These are phyloP conservation scores for Pseudoips prasinana DNA, from an alignment of 2,888 invertebrate genomes.

Conservation along the genomic window DNA sequence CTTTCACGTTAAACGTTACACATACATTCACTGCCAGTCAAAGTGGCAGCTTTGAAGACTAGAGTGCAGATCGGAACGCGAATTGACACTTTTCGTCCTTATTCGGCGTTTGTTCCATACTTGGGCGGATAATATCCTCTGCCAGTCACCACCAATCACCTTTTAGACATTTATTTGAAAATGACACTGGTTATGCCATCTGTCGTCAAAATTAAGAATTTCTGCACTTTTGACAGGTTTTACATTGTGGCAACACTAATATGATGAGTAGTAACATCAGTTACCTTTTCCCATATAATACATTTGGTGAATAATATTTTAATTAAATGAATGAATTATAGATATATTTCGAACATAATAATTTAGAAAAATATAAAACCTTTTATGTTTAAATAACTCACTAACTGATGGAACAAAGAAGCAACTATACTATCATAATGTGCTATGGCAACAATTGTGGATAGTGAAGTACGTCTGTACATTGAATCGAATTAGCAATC, in stretches of 20 bases:
- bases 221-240: slow-evolving; percentile 1
- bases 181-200: slow-evolving; percentile 40
- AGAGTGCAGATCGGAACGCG: slow-evolving; percentile 47
- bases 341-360: no score
- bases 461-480: no score
- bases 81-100: slow-evolving; percentile 48
- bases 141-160: slow-evolving; percentile 50
- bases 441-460: no score
- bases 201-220: slow-evolving; percentile 20
- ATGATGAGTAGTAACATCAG: no score
- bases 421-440: no score
- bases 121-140: slow-evolving; percentile 55
- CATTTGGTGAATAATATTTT: no score
- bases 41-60: slow-evolving; percentile 16
- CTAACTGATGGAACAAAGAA: no score
- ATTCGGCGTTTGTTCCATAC: slow-evolving; percentile 46
- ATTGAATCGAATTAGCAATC: no score
- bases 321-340: no score
- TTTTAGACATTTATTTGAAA: slow-evolving; percentile 26
- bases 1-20: slow-evolving; percentile 18
- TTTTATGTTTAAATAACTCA: no score
- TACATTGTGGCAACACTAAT: slow-evolving; percentile 7
- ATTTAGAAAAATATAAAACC: no score
- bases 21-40: slow-evolving; percentile 21
- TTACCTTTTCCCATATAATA: no score